Percentiles rank a stretch among this genome's conserved stretches.
Conservation (phyloP, 2,888 invertebrate species). For the Argynnis bischoffii region DNA sequence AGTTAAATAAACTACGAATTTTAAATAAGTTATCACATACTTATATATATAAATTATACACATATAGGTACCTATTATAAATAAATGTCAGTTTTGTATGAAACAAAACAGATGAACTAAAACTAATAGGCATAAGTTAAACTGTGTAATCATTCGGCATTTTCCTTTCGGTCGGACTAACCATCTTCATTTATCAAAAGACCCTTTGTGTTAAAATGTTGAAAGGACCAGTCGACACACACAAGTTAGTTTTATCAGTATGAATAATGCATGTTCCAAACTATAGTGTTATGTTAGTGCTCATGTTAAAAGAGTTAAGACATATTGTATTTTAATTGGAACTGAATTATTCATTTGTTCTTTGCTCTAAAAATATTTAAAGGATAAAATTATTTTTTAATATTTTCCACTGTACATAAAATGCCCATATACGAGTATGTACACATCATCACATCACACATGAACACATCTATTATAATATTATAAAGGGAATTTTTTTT, state of each 20-base stretch:
- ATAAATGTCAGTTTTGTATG: background rate
- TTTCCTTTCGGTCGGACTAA: slow-evolving; percentile 23
- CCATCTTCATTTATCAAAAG: slow-evolving; percentile 32
- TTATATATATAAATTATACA: too few species aligned
- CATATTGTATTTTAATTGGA: slow-evolving; percentile 16
- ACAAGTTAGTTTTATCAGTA: slow-evolving; percentile 32
- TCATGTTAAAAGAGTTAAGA: slow-evolving; percentile 16
- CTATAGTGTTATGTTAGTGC: background rate
- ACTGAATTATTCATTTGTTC: background rate
- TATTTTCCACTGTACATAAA: too few species aligned
- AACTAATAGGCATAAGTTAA: slow-evolving; percentile 15
- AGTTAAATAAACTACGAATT: too few species aligned
- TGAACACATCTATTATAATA: too few species aligned
- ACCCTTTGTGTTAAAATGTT: slow-evolving; percentile 28
- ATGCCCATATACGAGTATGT: too few species aligned
- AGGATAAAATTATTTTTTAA: too few species aligned
- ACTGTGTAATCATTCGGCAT: slow-evolving; percentile 24
- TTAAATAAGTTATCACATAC: too few species aligned
- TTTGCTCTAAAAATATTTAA: background rate
- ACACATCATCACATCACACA: too few species aligned
- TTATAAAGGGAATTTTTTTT: too few species aligned
- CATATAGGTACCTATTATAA: background rate
- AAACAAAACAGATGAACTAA: slow-evolving; percentile 6
- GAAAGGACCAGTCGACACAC: slow-evolving; percentile 31
- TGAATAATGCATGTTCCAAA: slow-evolving; percentile 31